Evolutionary conservation across 2,888 invertebrate species (phyloP).

Genomic region (Prosapia bicincta): DNA sequence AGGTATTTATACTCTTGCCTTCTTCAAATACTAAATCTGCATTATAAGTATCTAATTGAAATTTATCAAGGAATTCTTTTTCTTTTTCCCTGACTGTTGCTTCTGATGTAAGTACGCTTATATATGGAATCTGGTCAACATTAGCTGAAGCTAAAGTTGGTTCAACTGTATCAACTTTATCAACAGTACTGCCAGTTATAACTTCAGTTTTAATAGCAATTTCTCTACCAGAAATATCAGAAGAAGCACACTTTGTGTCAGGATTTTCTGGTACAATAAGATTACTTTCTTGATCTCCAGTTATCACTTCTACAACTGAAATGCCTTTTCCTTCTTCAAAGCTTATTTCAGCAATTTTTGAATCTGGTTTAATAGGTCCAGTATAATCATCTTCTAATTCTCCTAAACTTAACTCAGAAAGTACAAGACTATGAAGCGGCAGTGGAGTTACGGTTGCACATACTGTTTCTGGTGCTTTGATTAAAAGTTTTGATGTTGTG

Average conservation of each 20-base stretch:
- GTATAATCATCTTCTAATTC: slow-evolving; percentile 49
- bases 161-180: slow-evolving; percentile 41
- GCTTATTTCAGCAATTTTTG: slow-evolving; percentile 39
- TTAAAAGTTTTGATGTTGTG: slow-evolving; percentile 33
- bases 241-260: slow-evolving; percentile 37
- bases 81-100: slow-evolving; percentile 47
- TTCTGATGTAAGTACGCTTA: slow-evolving; percentile 48
- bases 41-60: slow-evolving; percentile 31
- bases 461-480: slow-evolving; percentile 40
- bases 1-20: slow-evolving; percentile 37
- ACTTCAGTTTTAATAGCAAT: slow-evolving; percentile 44
- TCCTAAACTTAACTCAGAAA: slow-evolving; percentile 46
- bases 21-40: slow-evolving; percentile 40
- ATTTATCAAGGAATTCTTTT: slow-evolving; percentile 38
- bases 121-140: slow-evolving; percentile 49
- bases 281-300: slow-evolving; percentile 38
- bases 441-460: slow-evolving; percentile 44
- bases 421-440: slow-evolving; percentile 47
- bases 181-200: slow-evolving; percentile 45
- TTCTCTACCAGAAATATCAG: slow-evolving; percentile 39
- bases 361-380: slow-evolving; percentile 43
- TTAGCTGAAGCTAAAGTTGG: slow-evolving; percentile 47
- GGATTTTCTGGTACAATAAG: slow-evolving; percentile 36
- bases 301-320: slow-evolving; percentile 38
- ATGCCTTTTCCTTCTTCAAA: slow-evolving; percentile 39